phyloP scores from a whole-genome alignment of 2,113 vertebrate genomes.

The Chrysemys picta region DNA sequence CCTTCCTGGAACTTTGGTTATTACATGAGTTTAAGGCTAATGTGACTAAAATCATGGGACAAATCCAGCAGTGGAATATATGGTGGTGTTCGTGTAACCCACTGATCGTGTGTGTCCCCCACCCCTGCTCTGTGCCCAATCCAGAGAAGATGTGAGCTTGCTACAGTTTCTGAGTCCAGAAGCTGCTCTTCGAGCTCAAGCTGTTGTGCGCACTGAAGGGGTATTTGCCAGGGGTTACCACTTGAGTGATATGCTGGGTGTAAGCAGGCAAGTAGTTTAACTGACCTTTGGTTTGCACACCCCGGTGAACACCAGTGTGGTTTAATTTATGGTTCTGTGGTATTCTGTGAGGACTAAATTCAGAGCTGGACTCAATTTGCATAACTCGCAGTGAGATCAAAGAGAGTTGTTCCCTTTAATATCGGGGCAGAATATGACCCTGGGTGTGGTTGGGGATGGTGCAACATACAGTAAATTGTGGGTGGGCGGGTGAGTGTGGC shows the following conservation, averaged over 20 bases:
- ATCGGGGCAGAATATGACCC: neutral
- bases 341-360: neutral
- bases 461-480: neutral
- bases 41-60: neutral
- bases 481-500: rapidly evolving
- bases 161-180: neutral
- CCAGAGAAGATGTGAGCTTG: neutral
- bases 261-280: neutral
- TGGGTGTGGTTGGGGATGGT: neutral
- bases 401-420: rapidly evolving
- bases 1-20: neutral
- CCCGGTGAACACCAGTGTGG: neutral
- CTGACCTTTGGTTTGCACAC: neutral
- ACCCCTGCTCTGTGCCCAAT: neutral
- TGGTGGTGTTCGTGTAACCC: neutral
- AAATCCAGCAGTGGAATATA: neutral
- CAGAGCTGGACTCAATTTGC: neutral
- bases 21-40: neutral
- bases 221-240: too few species aligned
- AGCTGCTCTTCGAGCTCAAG: neutral
- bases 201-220: too few species aligned
- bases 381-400: neutral
- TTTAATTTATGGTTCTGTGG: too few species aligned
- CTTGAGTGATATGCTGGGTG: too few species aligned
- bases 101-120: neutral